phyloP scores from a whole-genome alignment of 2,888 invertebrate genomes.

The Dermolepida albohirtum region DNA sequence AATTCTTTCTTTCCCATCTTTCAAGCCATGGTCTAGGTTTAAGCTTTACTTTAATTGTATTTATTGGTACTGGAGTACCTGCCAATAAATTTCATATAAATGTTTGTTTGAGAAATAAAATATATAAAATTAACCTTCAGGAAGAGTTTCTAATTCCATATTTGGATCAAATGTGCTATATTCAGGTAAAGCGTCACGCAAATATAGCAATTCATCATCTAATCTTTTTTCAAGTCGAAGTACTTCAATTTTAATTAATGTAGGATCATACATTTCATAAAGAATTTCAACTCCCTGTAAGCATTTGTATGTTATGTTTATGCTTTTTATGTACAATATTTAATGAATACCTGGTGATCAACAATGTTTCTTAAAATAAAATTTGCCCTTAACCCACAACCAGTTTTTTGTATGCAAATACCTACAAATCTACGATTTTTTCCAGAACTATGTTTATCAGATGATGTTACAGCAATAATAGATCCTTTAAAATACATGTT shows the following conservation, averaged over 20 bases:
- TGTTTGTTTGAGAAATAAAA: slow-evolving; percentile 5
- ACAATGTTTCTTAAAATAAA: slow-evolving; percentile 94
- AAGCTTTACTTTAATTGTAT: slow-evolving; percentile 71
- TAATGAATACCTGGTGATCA: slow-evolving; percentile 75
- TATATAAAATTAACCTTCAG: slow-evolving; percentile 70
- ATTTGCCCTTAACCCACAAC: slow-evolving; percentile 84
- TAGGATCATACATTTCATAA: slow-evolving; percentile 95
- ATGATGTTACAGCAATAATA: slow-evolving; percentile 86
- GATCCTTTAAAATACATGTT: slow-evolving; percentile 72
- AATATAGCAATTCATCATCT: slow-evolving; percentile 88
- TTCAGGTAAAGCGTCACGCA: slow-evolving; percentile 90
- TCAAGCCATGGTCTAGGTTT: slow-evolving; percentile 91
- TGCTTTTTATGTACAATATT: neutral
- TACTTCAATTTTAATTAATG: slow-evolving; percentile 89
- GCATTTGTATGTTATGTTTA: slow-evolving; percentile 33
- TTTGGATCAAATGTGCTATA: slow-evolving; percentile 93
- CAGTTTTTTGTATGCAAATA: slow-evolving; percentile 90
- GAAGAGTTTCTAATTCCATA: slow-evolving; percentile 86
- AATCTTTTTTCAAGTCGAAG: slow-evolving; percentile 91
- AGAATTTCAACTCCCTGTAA: slow-evolving; percentile 71
- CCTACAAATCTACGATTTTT: slow-evolving; percentile 91
- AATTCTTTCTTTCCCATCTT: slow-evolving; percentile 85
- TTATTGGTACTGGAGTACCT: slow-evolving; percentile 60
- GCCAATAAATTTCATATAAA: slow-evolving; percentile 41
- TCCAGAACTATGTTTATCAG: slow-evolving; percentile 86